Base-by-base conservation (phyloP, 2,113 vertebrate species). In the Ochotona princeps region DNA sequence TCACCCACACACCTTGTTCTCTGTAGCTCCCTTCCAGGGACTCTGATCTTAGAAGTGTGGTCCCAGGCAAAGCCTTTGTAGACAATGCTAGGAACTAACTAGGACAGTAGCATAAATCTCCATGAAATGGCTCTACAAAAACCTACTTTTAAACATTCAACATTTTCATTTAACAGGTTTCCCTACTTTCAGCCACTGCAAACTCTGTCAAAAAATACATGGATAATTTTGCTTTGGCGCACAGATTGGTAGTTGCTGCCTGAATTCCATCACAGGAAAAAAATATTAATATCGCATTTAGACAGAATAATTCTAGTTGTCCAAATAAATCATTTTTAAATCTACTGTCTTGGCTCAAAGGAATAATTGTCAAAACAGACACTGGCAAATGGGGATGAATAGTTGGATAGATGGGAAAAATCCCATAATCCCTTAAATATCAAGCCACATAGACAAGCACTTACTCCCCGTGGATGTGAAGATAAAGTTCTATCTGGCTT, bases 401-500 rank as follows among this genome's bases (percentile, higher is more conserved):
- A 81, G 60, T 51, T 81, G 15, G 67, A 85, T 73, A 6, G 20
- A 63, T 66, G 30, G 44, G 30, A 86, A 69, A 91, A 89, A 63
- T 93, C 35, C 61, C 54, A 85, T 67, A 63, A 5, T 79, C 11
- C 25, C 49, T 79, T 80, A 78, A 89, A 75, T 69, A 84, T 15
- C 30, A 78, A 72, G 81, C 38, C 26, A 73, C 61, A 57, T 1
- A 83, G 72, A 70, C 15, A 91, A 81, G 18, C 15, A 57, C 74
- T 38, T 54, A 49, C 8, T 94, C 8, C 4, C 14, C 23, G 47
- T 1, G 63, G 47, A 79, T 70, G 28, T 69, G 85, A 89, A 91
- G 87, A 95, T 94, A 89, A 80, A 94, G 94, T 74, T 96, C 73
- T 87, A 69, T 81, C 60, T 89, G 89, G 51, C 87, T 78, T 83